Evolutionary conservation across 2,113 vertebrate genomes (phyloP), one percentile per base, ranked within the genome.

Genomic region (Apeltes quadracus): DNA sequence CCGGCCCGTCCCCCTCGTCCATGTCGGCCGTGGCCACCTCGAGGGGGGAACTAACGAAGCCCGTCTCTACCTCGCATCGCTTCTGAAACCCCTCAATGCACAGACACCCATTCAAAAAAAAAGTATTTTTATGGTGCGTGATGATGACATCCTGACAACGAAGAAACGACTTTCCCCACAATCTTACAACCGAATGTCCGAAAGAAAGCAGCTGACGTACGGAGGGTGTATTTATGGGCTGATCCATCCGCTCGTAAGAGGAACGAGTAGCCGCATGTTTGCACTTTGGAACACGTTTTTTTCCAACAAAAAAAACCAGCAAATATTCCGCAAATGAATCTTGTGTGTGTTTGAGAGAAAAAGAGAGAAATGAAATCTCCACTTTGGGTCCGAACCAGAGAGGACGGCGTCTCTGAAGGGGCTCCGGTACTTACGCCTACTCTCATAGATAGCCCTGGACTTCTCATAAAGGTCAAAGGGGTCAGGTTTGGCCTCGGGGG

Each of bases 391-490:
- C 51, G 63, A 3, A 20, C 61, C n/a, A 56, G 34, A 58, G 50
- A 50, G 41, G 36, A 72, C 67, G 22, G 27, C 3, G 20, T n/a
- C 27, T n/a, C n/a, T n/a, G n/a, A n/a, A n/a, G n/a, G n/a, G 48
- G 53, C 57, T 46, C 78, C 10, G 74, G 89, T 96, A 99, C 97
- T 99, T 97, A 99, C 98, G 97, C 96, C 96, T 98, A 97, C 95
- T 98, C 95, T 98, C 97, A 97, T 96, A 99, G 95, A 99, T 95
- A 92, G 96, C 95, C 93, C 96, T 95, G 87, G 97, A 98, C 95
- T 97, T 97, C 93, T 98, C 96, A 91, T 96, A 99, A 89, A 98
- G 96, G 92, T 97, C 96, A 73, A 95, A 98, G 8, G 97, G 97
- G 88, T 98, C 97, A 64, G 98, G 96, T 93, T 97, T 97, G 86